Evolutionary conservation across 2,888 invertebrate species (phyloP).

Genomic region (Blastobasis lacticolella): DNA sequence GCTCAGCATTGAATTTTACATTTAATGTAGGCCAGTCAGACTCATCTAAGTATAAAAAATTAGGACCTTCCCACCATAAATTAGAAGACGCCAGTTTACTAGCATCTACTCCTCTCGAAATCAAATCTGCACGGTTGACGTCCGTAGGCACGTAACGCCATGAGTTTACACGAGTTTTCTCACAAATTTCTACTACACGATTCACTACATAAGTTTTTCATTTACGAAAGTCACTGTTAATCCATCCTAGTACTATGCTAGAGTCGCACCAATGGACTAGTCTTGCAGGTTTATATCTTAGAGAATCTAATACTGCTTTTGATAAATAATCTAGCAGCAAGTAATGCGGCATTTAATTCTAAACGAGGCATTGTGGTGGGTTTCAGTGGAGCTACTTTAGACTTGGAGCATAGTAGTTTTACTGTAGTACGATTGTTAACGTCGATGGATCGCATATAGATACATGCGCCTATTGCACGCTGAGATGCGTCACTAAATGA

Average conservation of each 20-base stretch:
- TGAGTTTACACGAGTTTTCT: background rate
- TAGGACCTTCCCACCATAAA: background rate
- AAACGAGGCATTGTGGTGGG: too few species aligned
- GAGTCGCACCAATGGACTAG: too few species aligned
- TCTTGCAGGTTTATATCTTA: too few species aligned
- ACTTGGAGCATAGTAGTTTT: too few species aligned
- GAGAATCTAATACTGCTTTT: too few species aligned
- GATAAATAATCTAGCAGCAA: too few species aligned
- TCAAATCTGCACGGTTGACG: constrained; percentile 4
- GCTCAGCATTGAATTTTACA: background rate
- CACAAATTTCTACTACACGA: constrained; percentile 1
- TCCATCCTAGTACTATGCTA: constrained; percentile 2
- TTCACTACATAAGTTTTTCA: constrained; percentile 10
- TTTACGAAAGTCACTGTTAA: background rate
- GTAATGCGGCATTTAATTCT: too few species aligned
- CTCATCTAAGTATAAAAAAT: background rate
- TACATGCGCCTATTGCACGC: too few species aligned
- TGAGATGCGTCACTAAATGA: too few species aligned
- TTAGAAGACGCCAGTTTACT: background rate
- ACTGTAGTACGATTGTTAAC: too few species aligned
- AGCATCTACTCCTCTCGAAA: constrained; percentile 1
- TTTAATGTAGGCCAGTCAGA: background rate
- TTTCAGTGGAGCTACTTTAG: too few species aligned
- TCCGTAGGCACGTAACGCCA: constrained; percentile 5
- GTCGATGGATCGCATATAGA: too few species aligned